Conservation (phyloP, 37 sponge, comb jelly and placozoan genomes). For the Spongilla lacustris region DNA sequence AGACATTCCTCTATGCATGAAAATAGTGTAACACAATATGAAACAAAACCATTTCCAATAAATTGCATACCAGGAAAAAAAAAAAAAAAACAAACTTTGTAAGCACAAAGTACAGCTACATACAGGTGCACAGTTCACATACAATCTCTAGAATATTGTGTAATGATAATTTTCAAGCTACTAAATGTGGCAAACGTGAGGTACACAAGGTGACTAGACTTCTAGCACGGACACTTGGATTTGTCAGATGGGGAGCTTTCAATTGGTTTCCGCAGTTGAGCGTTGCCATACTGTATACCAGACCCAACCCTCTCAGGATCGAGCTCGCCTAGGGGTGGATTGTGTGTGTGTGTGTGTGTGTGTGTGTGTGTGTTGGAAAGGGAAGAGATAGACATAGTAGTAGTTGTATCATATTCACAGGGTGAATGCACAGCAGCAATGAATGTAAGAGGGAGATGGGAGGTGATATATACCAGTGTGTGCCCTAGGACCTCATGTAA, state of each 20-base stretch:
- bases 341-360: neutral
- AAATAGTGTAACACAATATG: neutral
- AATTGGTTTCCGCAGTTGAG: constrained; percentile 61
- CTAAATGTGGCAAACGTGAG: neutral
- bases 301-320: constrained; percentile 98
- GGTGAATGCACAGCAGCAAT: neutral
- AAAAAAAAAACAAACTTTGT: neutral
- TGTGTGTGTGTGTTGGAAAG: neutral
- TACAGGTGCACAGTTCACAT: neutral
- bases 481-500: too few species aligned
- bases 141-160: neutral
- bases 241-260: neutral
- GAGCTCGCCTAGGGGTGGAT: constrained; percentile 83
- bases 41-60: neutral
- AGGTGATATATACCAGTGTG: too few species aligned
- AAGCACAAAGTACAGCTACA: neutral
- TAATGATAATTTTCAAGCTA: neutral
- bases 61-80: neutral
- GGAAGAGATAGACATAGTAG: neutral
- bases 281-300: constrained; percentile 99
- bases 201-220: neutral
- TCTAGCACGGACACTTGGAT: neutral
- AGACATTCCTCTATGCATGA: constrained; percentile 49
- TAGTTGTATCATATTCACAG: neutral
- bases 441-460: neutral